Evolutionary conservation across 2,113 vertebrate species (phyloP), one percentile per base, ranked within the genome.

Genomic region (Psittacula cyanocephala): DNA sequence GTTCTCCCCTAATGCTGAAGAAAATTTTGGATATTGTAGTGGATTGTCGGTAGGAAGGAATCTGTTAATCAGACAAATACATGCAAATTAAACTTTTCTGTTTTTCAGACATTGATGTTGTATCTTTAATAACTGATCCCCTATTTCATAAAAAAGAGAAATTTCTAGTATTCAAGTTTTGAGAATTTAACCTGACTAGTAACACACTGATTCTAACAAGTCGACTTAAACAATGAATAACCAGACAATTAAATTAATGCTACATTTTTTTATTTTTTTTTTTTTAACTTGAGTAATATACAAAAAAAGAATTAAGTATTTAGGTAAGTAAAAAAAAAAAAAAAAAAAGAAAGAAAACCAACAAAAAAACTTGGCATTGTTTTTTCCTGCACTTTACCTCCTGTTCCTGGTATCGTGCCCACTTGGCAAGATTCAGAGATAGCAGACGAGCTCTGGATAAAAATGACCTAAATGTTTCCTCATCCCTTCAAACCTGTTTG

Each of bases 401-500:
- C 88, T 95, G 92, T 95, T 94, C 92, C 92, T 94, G 92, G 93
- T 94, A 83, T 92, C 1, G 1, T 96, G 95, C 92, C 93, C 90
- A 94, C 62, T 96, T 96, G 93, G 95, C 95, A 94, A 92, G 93
- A 96, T 92, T 71, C 43, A 76, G 72, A 92, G 96, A 96, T 95
- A 96, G 83, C 96, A 96, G 93, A 92, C 86, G 27, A 70, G 81
- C 70, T 97, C 86, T 79, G 91, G 93, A 95, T 96, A 94, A 95
- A 96, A 96, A 94, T 92, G 88, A 95, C 95, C 96, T 96, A 94
- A 94, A 96, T 97, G 96, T 93, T 95, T 96, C 91, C 91, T 96
- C 96, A 96, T 96, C 94, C 91, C 70, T 97, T 91, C 93, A 93
- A 96, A 96, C 92, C 93, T 95, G 95, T 89, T 94, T 0, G 29